phyloP scores from a whole-genome alignment of 2,113 vertebrate species.

The Salvelinus alpinus region DNA sequence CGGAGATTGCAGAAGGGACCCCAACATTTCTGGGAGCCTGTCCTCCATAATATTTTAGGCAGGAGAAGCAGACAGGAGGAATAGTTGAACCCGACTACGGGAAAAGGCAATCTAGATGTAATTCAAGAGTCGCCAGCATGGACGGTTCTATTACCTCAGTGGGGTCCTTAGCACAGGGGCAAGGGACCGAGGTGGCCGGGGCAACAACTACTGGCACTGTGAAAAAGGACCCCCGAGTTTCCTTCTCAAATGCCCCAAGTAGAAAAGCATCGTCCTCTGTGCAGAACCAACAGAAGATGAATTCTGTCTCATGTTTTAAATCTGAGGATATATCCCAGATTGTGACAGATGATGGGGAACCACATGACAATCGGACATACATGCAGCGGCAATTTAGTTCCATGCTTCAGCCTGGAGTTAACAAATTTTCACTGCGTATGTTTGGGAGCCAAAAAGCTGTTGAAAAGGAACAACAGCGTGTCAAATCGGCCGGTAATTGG shows the following conservation, averaged over 20 bases:
- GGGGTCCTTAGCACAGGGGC: conserved; percentile 59
- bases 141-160: conserved; percentile 64
- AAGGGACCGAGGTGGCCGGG: conserved; percentile 50
- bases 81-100: conserved; percentile 47
- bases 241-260: conserved; percentile 75
- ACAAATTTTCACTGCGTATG: conserved; percentile 99
- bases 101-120: conserved; percentile 45
- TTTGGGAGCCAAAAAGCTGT: conserved; percentile 98
- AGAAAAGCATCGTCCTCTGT: conserved; percentile 62
- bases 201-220: conserved; percentile 61
- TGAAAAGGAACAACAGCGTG: conserved; percentile 91
- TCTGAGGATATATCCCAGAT: conserved; percentile 77
- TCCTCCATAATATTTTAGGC: conserved; percentile 72
- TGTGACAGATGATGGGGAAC: conserved; percentile 77
- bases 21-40: conserved; percentile 69
- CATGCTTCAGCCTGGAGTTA: conserved; percentile 95
- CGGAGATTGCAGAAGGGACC: conserved; percentile 79
- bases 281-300: conserved; percentile 56
- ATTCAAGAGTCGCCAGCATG: conserved; percentile 53
- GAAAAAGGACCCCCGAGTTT: conserved; percentile 81
- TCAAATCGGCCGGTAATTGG: conserved; percentile 96
- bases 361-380: conserved; percentile 84
- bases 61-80: conserved; percentile 69
- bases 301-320: conserved; percentile 68
- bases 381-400: conserved; percentile 95